These are phyloP conservation scores for Vombatus ursinus DNA, from an alignment of 2,113 vertebrate genomes.

Conservation along the genomic window DNA sequence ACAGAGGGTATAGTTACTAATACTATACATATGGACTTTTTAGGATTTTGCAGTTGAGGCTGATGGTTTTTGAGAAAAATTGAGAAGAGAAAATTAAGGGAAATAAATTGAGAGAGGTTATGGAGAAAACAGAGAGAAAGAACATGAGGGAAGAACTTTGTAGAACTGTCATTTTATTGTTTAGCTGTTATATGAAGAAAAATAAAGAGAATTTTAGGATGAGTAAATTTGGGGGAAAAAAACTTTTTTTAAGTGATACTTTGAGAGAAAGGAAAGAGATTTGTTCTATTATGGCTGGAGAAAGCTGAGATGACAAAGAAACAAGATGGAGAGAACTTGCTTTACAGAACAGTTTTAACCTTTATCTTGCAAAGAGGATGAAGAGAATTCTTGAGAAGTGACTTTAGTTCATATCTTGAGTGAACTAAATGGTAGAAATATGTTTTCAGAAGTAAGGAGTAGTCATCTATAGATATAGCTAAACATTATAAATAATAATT, in stretches of 20 bases:
- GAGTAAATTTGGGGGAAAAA: neutral
- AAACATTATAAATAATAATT: neutral
- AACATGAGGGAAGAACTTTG: neutral
- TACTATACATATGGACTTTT: neutral
- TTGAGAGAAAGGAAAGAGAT: neutral
- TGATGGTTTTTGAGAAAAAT: neutral
- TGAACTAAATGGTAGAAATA: neutral
- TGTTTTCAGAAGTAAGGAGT: neutral
- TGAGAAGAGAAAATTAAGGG: neutral
- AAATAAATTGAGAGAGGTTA: neutral
- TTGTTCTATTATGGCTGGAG: neutral
- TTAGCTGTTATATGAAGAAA: neutral
- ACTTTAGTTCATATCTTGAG: neutral
- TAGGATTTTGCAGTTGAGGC: neutral
- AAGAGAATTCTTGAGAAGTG: neutral
- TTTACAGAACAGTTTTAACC: neutral
- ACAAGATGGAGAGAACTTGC: neutral
- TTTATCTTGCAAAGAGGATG: neutral
- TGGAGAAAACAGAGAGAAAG: neutral
- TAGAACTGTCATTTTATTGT: neutral
- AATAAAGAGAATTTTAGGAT: neutral
- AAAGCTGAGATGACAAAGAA: neutral
- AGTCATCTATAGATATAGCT: neutral
- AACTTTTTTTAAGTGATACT: neutral
- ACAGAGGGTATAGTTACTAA: neutral